Evolutionary conservation across 2,888 invertebrate genomes (phyloP).

Genomic region (Belgica antarctica): DNA sequence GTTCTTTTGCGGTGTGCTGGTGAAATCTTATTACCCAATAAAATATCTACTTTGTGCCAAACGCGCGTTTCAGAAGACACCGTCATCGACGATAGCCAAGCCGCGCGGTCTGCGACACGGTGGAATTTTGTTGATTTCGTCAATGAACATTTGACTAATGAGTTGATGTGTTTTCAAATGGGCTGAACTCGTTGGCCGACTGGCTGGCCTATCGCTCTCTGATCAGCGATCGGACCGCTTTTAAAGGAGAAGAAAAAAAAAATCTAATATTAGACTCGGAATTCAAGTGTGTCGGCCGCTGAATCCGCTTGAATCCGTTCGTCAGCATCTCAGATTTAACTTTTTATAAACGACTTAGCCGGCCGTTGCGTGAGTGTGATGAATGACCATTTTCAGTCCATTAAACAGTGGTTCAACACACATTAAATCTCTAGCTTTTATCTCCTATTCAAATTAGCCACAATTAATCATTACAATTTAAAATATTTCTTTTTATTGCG

Average conservation of each 20-base stretch:
- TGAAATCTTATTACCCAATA: conserved; percentile 30
- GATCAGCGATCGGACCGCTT: conserved; percentile 19
- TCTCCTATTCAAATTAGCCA: conserved; percentile 30
- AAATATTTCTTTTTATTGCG: background rate
- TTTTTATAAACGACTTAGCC: conserved; percentile 4
- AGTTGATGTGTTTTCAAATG: background rate
- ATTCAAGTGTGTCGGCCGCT: background rate
- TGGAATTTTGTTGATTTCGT: too few relatives aligned
- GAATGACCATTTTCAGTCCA: conserved; percentile 30
- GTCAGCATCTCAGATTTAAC: conserved; percentile 6
- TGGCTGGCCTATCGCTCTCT: too few relatives aligned
- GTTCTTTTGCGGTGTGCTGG: conserved; percentile 13
- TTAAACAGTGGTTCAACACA: conserved; percentile 34
- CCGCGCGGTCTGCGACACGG: background rate
- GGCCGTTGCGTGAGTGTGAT: conserved; percentile 18
- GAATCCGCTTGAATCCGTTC: background rate
- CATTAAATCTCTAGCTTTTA: conserved; percentile 21
- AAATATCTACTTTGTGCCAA: conserved; percentile 42
- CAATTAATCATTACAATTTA: conserved; percentile 26
- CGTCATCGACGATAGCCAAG: conserved; percentile 30
- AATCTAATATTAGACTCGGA: conserved; percentile 6
- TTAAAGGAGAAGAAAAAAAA: too few relatives aligned
- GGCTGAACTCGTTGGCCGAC: too few relatives aligned
- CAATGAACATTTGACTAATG: conserved; percentile 30
- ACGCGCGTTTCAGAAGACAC: conserved; percentile 10